phyloP scores from a whole-genome alignment of 2,888 invertebrate genomes.

The Eupithecia subumbrata region DNA sequence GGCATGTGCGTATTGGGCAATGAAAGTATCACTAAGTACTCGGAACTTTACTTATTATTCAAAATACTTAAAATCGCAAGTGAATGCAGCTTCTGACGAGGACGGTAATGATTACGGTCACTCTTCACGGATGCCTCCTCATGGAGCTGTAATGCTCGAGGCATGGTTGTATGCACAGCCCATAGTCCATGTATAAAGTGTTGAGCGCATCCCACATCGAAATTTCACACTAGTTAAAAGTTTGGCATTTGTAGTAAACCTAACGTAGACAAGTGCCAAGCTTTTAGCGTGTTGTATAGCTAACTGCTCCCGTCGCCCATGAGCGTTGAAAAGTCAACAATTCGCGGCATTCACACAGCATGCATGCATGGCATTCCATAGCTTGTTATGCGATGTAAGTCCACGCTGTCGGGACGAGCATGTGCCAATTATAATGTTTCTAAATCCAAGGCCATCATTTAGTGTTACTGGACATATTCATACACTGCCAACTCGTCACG shows the following conservation, averaged over 20 bases:
- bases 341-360: not conserved
- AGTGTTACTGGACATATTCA: conserved; percentile 10
- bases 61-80: not conserved
- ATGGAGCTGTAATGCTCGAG: no score
- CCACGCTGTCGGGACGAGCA: not conserved
- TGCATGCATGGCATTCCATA: not conserved
- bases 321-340: not conserved
- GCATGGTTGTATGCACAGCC: not conserved
- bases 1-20: not conserved
- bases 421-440: not conserved
- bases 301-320: not conserved
- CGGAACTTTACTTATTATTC: not conserved
- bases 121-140: no score
- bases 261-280: not conserved
- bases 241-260: not conserved
- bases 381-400: not conserved
- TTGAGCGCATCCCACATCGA: not conserved
- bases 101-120: no score
- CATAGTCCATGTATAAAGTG: not conserved
- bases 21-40: not conserved
- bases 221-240: not conserved
- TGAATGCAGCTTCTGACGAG: not conserved
- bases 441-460: conserved; percentile 10
- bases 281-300: not conserved
- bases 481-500: conserved; percentile 3